These are phyloP conservation scores for Acrobasis repandana DNA, from an alignment of 2,888 invertebrate genomes.

Conservation along the genomic window DNA sequence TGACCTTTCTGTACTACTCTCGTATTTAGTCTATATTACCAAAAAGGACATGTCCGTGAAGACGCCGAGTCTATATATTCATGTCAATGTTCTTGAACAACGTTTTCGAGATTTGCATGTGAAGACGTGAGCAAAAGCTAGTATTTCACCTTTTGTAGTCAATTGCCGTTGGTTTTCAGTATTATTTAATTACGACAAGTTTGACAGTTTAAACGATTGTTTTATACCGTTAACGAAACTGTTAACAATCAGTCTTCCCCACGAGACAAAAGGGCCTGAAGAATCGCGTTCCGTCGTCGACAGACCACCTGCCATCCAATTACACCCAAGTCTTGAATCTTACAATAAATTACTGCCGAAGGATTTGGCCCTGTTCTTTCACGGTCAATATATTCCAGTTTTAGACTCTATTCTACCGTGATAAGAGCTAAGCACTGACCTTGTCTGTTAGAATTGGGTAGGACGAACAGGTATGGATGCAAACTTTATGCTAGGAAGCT, in stretches of 20 bases:
- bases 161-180: background rate
- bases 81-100: too few species aligned
- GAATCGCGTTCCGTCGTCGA: conserved; percentile 7
- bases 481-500: conserved; percentile 1
- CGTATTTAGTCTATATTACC: too few species aligned
- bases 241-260: conserved; percentile 8
- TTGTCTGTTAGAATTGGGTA: background rate
- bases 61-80: too few species aligned
- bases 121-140: too few species aligned
- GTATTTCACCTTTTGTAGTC: background rate
- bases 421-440: background rate
- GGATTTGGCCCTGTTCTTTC: conserved; percentile 1
- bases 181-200: background rate
- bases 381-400: conserved; percentile 1
- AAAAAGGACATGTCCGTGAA: too few species aligned
- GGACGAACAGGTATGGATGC: background rate
- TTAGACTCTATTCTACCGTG: conserved; percentile 3
- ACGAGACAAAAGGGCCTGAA: conserved; percentile 8
- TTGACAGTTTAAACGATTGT: background rate
- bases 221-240: conserved; percentile 1
- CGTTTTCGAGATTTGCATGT: too few species aligned
- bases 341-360: conserved; percentile 21
- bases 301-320: conserved; percentile 23
- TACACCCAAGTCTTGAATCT: conserved; percentile 21
- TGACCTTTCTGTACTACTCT: too few species aligned